phyloP scores from a whole-genome alignment of 2,113 vertebrate genomes.

The Neodon shergylaensis region DNA sequence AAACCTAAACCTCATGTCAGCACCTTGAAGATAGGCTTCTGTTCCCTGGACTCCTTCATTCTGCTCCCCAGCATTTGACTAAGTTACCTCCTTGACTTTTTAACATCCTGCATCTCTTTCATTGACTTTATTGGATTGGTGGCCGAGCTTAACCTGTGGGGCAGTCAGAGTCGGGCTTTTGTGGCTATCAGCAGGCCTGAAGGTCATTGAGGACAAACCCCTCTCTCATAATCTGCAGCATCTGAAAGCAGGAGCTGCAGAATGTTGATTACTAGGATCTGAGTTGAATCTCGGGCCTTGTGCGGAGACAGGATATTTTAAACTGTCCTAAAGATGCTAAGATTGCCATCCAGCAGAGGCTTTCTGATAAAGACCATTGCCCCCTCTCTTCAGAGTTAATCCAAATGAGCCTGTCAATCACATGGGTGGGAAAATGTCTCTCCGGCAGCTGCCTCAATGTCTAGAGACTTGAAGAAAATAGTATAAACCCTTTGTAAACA shows the following conservation, averaged over 20 bases:
- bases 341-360: not conserved
- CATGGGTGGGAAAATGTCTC: not conserved
- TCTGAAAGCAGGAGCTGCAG: not conserved
- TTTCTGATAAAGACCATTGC: not conserved
- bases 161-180: not conserved
- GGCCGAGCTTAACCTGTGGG: not conserved
- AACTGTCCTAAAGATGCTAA: not conserved
- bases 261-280: not conserved
- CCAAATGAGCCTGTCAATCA: constrained; percentile 11
- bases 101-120: not conserved
- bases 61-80: not conserved
- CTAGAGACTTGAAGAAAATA: not conserved
- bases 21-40: not conserved
- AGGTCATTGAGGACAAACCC: not conserved
- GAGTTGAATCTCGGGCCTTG: not conserved
- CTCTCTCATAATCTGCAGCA: not conserved
- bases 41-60: not conserved
- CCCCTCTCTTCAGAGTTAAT: not conserved
- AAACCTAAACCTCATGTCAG: not conserved
- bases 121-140: not conserved
- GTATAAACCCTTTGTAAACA: not conserved
- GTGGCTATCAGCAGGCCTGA: not conserved
- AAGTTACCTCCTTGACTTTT: not conserved
- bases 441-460: not conserved
- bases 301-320: not conserved